phyloP scores from a whole-genome alignment of 2,797 vertebrate genomes.

The Cetoscarus ocellatus region DNA sequence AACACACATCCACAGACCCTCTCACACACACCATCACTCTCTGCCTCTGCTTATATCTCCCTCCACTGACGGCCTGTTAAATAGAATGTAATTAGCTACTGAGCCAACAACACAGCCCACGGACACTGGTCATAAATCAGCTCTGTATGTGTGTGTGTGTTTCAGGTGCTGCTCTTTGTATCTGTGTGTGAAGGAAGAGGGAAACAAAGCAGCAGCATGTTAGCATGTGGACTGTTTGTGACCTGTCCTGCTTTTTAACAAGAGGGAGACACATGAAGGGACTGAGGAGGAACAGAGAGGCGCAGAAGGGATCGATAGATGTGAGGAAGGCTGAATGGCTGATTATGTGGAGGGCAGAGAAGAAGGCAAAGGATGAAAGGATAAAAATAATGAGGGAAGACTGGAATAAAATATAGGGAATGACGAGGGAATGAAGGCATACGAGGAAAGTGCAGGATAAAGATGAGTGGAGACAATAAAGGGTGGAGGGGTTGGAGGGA shows the following conservation, averaged over 20 bases:
- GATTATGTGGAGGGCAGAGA: constrained; percentile 26
- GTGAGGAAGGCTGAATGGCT: constrained; percentile 46
- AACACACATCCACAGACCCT: constrained; percentile 2
- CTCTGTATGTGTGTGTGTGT: constrained; percentile 11
- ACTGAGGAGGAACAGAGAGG: constrained; percentile 25
- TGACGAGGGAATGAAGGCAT: constrained; percentile 12
- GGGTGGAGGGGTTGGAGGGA: constrained; percentile 20
- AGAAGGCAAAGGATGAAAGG: constrained; percentile 32
- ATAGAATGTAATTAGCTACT: constrained; percentile 72
- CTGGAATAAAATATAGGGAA: constrained; percentile 28
- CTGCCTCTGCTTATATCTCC: constrained; percentile 50
- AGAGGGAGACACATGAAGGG: constrained; percentile 52
- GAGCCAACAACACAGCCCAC: constrained; percentile 53
- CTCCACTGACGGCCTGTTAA: constrained; percentile 67
- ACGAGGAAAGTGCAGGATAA: constrained; percentile 6
- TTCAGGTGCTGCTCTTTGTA: constrained; percentile 36
- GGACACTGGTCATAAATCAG: constrained; percentile 70
- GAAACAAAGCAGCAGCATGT: constrained; percentile 46
- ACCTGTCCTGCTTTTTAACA: constrained; percentile 59
- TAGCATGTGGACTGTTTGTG: constrained; percentile 39
- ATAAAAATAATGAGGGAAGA: constrained; percentile 54
- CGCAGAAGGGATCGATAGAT: constrained; percentile 58
- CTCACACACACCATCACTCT: too few species aligned
- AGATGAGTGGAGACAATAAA: constrained; percentile 35
- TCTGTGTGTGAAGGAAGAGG: constrained; percentile 19